Conservation (phyloP, 2,797 vertebrate genomes). For the Argyrosomus regius region DNA sequence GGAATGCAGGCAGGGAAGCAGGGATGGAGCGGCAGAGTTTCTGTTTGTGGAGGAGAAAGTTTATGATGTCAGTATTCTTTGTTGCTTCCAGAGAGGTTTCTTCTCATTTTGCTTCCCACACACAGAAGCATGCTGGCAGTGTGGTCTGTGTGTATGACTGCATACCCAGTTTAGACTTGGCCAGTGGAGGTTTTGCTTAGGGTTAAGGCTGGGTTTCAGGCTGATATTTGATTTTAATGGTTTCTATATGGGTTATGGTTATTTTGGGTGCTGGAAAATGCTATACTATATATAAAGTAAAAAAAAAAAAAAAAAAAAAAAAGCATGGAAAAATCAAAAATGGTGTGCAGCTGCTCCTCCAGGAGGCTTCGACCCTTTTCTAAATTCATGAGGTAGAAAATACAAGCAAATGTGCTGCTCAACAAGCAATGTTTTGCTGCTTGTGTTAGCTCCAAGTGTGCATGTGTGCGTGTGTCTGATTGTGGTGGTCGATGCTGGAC, state of each 20-base stretch:
- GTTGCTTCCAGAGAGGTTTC: slow-evolving; percentile 1
- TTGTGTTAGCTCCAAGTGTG: slow-evolving; percentile 25
- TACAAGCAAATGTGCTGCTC: slow-evolving; percentile 49
- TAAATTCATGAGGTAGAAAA: slow-evolving; percentile 69
- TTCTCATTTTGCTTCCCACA: slow-evolving; percentile 28
- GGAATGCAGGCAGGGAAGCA: slow-evolving; percentile 29
- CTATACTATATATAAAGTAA: not conserved
- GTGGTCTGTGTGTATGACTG: not conserved
- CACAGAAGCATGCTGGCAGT: not conserved
- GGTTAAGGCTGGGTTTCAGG: not conserved
- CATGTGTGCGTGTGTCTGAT: slow-evolving; percentile 23
- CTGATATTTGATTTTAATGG: not conserved
- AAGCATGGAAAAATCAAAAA: not conserved
- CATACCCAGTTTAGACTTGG: not conserved
- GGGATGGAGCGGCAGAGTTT: slow-evolving; percentile 12
- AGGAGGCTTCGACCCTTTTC: slow-evolving; percentile 47
- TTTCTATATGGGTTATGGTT: not conserved
- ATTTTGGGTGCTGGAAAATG: not conserved
- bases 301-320: not conserved
- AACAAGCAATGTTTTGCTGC: slow-evolving; percentile 42
- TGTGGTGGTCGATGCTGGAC: slow-evolving; percentile 39
- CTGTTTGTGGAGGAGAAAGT: slow-evolving; percentile 37
- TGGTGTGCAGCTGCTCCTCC: slow-evolving; percentile 28
- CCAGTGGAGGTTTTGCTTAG: not conserved
- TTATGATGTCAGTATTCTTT: slow-evolving; percentile 29